These are phyloP conservation scores for Suillia variegata DNA, from an alignment of 2,888 invertebrate genomes.

Conservation along the genomic window DNA sequence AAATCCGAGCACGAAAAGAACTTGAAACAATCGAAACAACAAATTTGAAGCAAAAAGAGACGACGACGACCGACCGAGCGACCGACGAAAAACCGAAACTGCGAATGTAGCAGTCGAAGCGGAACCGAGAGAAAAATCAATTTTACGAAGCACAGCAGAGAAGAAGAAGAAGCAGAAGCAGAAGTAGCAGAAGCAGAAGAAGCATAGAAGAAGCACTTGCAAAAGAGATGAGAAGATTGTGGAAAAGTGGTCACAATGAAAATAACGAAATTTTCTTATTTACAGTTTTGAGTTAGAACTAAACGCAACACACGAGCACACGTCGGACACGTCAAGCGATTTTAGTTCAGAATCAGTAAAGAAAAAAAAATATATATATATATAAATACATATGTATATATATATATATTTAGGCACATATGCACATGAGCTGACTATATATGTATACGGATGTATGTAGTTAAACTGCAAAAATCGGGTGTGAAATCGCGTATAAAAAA, in stretches of 20 bases:
- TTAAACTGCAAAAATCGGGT: neutral
- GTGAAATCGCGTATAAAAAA: too few species aligned
- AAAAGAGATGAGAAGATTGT: too few species aligned
- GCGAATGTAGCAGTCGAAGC: neutral
- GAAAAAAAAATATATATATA: neutral
- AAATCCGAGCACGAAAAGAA: neutral
- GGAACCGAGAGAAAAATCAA: conserved; percentile 12
- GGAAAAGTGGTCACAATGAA: conserved; percentile 34
- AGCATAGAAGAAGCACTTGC: too few species aligned
- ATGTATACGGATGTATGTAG: neutral
- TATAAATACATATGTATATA: neutral
- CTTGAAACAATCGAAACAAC: conserved; percentile 1
- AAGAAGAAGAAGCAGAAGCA: neutral
- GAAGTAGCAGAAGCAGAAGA: neutral
- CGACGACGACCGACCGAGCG: neutral
- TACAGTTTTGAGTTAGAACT: conserved; percentile 14
- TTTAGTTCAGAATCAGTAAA: neutral
- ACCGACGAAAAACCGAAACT: neutral
- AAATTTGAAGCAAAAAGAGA: neutral
- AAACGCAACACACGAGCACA: conserved; percentile 8
- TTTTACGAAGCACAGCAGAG: conserved; percentile 2
- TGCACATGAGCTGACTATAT: neutral
- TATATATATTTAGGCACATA: neutral
- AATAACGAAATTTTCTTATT: conserved; percentile 25
- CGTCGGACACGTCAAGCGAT: conserved; percentile 8